phyloP scores from a whole-genome alignment of 2,797 vertebrate species.

The Neosilurus hyrtlii region DNA sequence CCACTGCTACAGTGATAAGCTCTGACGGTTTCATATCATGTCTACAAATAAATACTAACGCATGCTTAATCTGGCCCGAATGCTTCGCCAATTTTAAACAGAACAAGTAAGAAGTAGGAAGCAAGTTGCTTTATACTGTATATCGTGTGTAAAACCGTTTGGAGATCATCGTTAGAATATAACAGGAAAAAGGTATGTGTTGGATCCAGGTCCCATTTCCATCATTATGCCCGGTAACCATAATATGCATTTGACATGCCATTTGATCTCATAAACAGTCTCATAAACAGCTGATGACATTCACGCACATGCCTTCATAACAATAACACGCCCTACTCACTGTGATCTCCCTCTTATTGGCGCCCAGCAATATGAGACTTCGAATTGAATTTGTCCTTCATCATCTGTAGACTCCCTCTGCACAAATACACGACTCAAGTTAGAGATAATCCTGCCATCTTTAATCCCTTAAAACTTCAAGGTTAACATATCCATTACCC shows the following conservation, averaged over 20 bases:
- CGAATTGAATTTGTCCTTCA: background rate
- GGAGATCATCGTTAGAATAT: background rate
- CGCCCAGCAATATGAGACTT: conserved; percentile 13
- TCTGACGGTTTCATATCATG: background rate
- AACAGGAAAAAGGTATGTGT: background rate
- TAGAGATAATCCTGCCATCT: conserved; percentile 24
- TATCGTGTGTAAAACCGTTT: no score
- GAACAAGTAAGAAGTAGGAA: no score
- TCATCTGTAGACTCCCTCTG: background rate
- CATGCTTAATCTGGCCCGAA: background rate
- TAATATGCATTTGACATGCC: background rate
- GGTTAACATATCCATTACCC: conserved; percentile 23
- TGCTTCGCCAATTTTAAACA: background rate
- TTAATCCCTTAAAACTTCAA: conserved; percentile 44
- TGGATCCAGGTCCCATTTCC: conserved; percentile 9
- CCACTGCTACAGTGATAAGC: background rate
- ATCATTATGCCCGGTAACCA: conserved; percentile 8
- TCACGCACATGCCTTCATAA: background rate
- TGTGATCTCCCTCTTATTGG: background rate
- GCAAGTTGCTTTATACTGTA: no score
- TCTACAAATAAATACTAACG: background rate
- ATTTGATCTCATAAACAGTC: conserved; percentile 23
- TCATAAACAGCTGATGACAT: conserved; percentile 22
- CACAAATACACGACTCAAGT: background rate
- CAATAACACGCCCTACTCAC: background rate